Evolutionary conservation across 64 coral and sea anemone species (phyloP).

Genomic region (Stylophora pistillata): DNA sequence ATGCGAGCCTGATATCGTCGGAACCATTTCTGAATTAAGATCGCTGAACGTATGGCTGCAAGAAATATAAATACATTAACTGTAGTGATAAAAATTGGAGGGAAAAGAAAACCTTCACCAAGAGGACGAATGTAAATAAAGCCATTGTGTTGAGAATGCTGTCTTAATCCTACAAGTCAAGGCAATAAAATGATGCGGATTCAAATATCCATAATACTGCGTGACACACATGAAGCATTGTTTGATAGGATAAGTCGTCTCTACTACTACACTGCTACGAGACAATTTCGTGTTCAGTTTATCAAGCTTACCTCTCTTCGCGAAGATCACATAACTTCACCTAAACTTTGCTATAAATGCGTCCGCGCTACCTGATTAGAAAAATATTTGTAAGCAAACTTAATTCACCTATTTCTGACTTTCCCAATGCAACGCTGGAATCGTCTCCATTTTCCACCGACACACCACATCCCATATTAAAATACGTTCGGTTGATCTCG

Average conservation of each 20-base stretch:
- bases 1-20: conserved; percentile 82
- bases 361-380: neutral
- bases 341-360: conserved; percentile 13
- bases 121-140: conserved; percentile 13
- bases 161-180: neutral
- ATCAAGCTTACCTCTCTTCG: neutral
- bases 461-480: conserved; percentile 72
- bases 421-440: conserved; percentile 11
- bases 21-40: conserved; percentile 98
- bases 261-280: too few relatives aligned
- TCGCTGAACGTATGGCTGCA: conserved; percentile 81
- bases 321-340: neutral
- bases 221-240: neutral
- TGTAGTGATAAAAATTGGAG: neutral
- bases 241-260: too few relatives aligned
- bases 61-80: conserved; percentile 1
- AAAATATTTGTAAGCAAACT: neutral
- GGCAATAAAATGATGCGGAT: neutral
- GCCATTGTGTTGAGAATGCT: neutral
- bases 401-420: conserved; percentile 74
- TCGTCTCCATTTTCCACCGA: conserved; percentile 68
- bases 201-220: neutral
- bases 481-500: neutral
- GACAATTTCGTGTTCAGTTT: neutral
- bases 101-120: neutral